Base-by-base conservation (phyloP, 2,888 invertebrate genomes). In the Blastobasis lacticolella region DNA sequence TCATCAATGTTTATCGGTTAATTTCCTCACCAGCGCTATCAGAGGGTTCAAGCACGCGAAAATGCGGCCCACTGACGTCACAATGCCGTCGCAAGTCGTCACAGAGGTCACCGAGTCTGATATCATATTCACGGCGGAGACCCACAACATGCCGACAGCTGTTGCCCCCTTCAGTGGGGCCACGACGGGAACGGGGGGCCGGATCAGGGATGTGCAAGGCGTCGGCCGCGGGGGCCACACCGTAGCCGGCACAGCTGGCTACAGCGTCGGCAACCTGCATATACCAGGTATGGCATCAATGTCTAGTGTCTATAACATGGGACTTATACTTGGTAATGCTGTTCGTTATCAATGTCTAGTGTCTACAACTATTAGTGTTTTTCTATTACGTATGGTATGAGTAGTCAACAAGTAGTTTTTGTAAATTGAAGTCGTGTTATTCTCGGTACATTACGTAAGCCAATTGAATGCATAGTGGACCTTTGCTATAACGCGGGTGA, bases 161-260 rank as follows among this genome's bases (percentile, higher is more conserved):
- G 97, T 99, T 7, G 97, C 98, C 0, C 98, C 98, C 0, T 99
- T 99, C 63, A 97, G 97, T 81, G 99, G 99, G 0, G 98, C 99
- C 0, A 97, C 98, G 0, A 99, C 99, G 0, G 99, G 99, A 37
- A 98, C 98, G 0, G 99, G 99, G 0, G 99, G 99, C 0, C 90
- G 99, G 45, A 93, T 99, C 52, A 89, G 98, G 55, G 99, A 99
- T 81, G 95, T 98, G 0, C 97, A 99, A 78, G 95, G 94, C 9
- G 96, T 98, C 5, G 99, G 99, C 2, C 89, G 97, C 55, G 98
- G 98, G 5, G 97, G 97, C 3, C 92, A 96, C 69, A 96, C 96
- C 0, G 95, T 98, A 58, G 98, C 97, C 38, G 98, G 97, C 4
- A 97, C 98, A 2, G 98, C 97, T 10, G 98, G 98, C 2, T 99